A percentile compares a stretch with the other conserved stretches of the same genome.
These are phyloP conservation scores for Pterostichus niger DNA, from an alignment of 2,888 invertebrate species.

Conservation along the genomic window DNA sequence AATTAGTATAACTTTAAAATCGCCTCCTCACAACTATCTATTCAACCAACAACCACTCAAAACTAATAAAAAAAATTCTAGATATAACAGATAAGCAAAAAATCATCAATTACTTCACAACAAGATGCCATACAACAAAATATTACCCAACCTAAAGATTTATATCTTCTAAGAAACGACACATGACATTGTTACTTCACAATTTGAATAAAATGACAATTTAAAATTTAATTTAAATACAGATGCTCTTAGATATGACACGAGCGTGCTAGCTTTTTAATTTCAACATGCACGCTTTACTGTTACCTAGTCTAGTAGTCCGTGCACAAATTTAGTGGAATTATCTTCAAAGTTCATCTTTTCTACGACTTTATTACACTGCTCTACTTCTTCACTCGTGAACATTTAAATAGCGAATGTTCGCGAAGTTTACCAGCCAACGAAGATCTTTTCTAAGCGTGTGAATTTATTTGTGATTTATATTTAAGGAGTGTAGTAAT, in stretches of 20 bases:
- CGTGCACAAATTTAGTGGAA: constrained; percentile 10
- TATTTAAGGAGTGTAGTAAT: constrained; percentile 7
- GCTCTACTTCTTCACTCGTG: constrained; percentile 7
- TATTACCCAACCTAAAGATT: constrained; percentile 31
- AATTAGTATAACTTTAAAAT: not conserved
- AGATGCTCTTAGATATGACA: constrained; percentile 12
- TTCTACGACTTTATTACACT: not conserved
- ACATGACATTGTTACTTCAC: constrained; percentile 22
- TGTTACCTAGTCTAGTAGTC: not conserved
- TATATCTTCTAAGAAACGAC: constrained; percentile 13
- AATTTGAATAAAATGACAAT: constrained; percentile 51
- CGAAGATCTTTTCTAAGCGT: not conserved
- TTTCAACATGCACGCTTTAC: not conserved
- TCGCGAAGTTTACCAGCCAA: no score
- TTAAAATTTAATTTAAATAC: constrained; percentile 46
- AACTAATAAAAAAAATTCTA: constrained; percentile 29
- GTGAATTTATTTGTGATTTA: constrained; percentile 36
- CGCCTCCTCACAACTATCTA: not conserved
- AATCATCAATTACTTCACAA: constrained; percentile 38
- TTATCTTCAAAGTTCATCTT: constrained; percentile 31
- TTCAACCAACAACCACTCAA: not conserved
- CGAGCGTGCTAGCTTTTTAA: constrained; percentile 22
- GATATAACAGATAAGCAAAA: constrained; percentile 34
- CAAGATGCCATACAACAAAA: constrained; percentile 23
- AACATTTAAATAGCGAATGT: not conserved